Percentiles rank a stretch among this genome's conserved stretches.
phyloP scores from a whole-genome alignment of 2,113 vertebrate genomes.

The Oreochromis aureus region DNA sequence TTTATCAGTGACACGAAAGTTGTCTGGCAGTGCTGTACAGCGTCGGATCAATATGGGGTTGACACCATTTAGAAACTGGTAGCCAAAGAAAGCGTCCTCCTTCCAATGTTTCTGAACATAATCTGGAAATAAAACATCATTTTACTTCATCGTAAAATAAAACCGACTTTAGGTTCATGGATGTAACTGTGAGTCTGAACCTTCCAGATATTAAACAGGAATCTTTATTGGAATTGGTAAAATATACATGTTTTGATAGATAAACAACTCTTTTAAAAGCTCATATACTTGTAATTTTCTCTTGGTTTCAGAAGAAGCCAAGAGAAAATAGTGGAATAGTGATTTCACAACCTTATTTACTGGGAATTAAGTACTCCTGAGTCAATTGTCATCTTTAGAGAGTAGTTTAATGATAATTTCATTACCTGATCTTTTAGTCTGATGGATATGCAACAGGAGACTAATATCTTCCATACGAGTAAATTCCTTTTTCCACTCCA shows the following conservation, averaged over 20 bases:
- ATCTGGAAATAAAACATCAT: constrained; percentile 7
- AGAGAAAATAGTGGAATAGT: not conserved
- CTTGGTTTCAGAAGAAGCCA: not conserved
- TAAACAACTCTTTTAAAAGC: not conserved
- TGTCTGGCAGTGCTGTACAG: constrained; percentile 74
- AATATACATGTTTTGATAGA: not conserved
- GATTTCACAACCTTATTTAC: constrained; percentile 71
- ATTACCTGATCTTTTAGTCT: not conserved
- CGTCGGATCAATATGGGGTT: constrained; percentile 82
- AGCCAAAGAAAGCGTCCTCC: constrained; percentile 84
- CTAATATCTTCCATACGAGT: not conserved
- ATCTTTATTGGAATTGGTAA: not conserved
- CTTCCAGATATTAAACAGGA: not conserved
- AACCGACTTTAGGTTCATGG: not conserved
- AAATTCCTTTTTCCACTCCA: not conserved
- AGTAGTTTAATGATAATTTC: not conserved
- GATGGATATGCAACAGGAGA: not conserved
- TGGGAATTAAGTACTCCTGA: not conserved
- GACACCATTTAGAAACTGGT: constrained; percentile 85
- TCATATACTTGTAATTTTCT: not conserved
- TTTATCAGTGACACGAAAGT: constrained; percentile 77
- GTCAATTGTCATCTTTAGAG: not conserved
- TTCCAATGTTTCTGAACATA: constrained; percentile 71
- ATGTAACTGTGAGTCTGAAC: not conserved
- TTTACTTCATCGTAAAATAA: not conserved